Evolutionary conservation across 2,888 invertebrate species (phyloP).

Genomic region (Timandra comae): DNA sequence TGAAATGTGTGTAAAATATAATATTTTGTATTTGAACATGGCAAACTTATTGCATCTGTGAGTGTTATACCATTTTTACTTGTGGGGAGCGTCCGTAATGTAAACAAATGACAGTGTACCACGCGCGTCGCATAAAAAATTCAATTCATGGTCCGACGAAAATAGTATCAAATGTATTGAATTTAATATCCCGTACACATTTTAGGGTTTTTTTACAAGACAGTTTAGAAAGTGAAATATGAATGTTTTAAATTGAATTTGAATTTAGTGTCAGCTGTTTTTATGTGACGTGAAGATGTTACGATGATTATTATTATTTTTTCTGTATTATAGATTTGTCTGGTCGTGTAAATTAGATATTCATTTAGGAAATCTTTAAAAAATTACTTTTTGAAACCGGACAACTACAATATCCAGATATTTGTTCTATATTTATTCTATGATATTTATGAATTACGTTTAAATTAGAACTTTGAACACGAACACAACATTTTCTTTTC

Average conservation of each 20-base stretch:
- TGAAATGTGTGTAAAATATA: conserved; percentile 29
- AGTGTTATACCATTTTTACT: conserved; percentile 34
- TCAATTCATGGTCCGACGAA: conserved; percentile 57
- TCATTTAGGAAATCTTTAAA: no score
- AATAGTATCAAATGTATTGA: conserved; percentile 49
- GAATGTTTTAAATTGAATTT: conserved; percentile 39
- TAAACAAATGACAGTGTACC: conserved; percentile 67
- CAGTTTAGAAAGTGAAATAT: conserved; percentile 35
- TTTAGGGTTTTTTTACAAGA: conserved; percentile 35
- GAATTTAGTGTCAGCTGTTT: conserved; percentile 35
- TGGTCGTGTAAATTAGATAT: no score
- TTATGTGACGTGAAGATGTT: conserved; percentile 17
- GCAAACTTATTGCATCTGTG: not conserved
- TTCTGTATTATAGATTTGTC: no score
- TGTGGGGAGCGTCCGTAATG: conserved; percentile 50
- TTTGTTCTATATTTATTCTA: no score
- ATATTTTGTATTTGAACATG: conserved; percentile 1
- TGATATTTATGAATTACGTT: no score
- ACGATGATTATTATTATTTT: conserved; percentile 1
- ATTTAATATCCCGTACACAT: conserved; percentile 46
- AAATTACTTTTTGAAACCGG: no score
- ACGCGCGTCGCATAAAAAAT: conserved; percentile 65
- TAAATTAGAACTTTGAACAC: no score
- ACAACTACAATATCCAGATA: no score
- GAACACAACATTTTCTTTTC: no score